These are phyloP conservation scores for Dendrolimus pini DNA, from an alignment of 2,888 invertebrate genomes.

Conservation along the genomic window DNA sequence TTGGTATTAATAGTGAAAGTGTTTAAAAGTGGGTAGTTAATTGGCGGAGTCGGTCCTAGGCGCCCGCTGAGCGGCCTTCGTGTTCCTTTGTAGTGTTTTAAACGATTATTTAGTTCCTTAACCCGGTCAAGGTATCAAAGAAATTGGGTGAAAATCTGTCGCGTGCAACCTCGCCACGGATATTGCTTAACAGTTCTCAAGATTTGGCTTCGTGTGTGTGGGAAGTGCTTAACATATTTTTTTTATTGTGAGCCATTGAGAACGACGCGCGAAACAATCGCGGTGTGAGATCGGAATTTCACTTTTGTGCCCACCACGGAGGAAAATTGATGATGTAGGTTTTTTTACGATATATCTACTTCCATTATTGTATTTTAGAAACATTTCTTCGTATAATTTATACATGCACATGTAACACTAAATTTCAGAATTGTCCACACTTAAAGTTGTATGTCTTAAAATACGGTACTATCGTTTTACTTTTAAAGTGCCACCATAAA, in stretches of 20 bases:
- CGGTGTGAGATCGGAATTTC: conserved; percentile 59
- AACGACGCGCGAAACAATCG: conserved; percentile 50
- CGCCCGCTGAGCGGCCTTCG: conserved; percentile 13
- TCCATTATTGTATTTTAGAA: neutral
- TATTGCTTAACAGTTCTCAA: conserved; percentile 40
- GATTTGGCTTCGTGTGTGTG: conserved; percentile 29
- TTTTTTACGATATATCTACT: conserved; percentile 5
- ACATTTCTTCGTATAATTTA: too few species aligned
- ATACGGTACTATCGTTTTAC: too few species aligned
- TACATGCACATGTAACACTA: too few species aligned
- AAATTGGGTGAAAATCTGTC: conserved; percentile 47
- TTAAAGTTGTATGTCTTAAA: too few species aligned
- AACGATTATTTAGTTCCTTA: conserved; percentile 10
- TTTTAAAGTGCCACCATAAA: too few species aligned
- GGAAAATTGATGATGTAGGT: conserved; percentile 26
- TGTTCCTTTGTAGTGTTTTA: conserved; percentile 16
- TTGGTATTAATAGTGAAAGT: conserved; percentile 9
- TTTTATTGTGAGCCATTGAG: conserved; percentile 31
- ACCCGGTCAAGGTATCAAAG: conserved; percentile 7
- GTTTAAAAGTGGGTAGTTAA: neutral
- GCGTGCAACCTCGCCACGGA: conserved; percentile 11
- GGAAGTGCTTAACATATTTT: conserved; percentile 47
- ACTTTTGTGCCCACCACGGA: conserved; percentile 43
- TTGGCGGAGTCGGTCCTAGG: neutral
- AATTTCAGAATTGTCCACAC: too few species aligned